Evolutionary conservation across 2,888 invertebrate genomes (phyloP).

Genomic region (Tolmerus cingulatus): DNA sequence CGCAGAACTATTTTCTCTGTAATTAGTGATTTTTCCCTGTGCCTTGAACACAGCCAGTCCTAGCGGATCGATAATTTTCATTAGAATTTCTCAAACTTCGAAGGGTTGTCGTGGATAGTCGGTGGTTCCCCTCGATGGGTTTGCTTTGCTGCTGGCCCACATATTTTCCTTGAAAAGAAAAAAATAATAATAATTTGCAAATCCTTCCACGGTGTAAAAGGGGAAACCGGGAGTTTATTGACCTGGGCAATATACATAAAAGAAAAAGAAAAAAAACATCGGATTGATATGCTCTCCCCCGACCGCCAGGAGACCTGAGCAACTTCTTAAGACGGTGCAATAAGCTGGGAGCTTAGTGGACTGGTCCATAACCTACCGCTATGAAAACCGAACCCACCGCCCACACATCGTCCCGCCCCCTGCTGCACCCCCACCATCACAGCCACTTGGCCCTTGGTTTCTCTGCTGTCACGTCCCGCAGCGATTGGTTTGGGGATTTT

Average conservation of each 20-base stretch:
- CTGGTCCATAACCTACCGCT: constrained; percentile 9
- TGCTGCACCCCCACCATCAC: background rate
- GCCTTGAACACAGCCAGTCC: background rate
- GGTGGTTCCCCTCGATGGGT: background rate
- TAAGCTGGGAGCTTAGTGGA: background rate
- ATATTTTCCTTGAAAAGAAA: background rate
- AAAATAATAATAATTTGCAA: background rate
- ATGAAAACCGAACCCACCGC: background rate
- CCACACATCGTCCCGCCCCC: background rate
- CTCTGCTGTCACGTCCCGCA: background rate
- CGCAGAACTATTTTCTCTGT: background rate
- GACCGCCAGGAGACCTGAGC: background rate
- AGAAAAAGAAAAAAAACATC: background rate
- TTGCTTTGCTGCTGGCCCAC: background rate
- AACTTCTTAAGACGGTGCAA: background rate
- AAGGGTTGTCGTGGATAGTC: background rate
- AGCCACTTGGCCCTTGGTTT: background rate
- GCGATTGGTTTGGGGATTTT: background rate
- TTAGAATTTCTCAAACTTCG: background rate
- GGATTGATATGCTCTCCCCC: background rate
- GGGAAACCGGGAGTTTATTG: background rate
- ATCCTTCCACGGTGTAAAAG: background rate
- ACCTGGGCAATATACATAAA: background rate
- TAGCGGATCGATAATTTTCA: background rate
- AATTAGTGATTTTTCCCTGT: background rate